Evolutionary conservation across 2,797 vertebrate species (phyloP).

Genomic region (Tolypeutes matacus): DNA sequence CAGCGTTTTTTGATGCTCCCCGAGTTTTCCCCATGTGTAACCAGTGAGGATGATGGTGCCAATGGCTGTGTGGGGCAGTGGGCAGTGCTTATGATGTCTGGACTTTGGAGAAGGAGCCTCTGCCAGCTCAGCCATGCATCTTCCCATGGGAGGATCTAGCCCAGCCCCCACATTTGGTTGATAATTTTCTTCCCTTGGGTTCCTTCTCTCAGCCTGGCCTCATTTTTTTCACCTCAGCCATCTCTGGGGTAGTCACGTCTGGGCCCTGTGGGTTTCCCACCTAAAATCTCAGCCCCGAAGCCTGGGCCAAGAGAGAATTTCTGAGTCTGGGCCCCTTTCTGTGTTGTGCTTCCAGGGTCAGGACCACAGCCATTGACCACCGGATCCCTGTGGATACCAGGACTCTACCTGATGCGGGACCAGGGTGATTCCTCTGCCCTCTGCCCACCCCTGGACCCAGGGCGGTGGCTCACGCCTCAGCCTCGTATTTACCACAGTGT

Average conservation of each 20-base stretch:
- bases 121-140: accelerated
- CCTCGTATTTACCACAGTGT: not conserved
- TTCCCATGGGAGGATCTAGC: not conserved
- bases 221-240: not conserved
- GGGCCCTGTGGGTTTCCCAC: not conserved
- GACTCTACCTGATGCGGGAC: not conserved
- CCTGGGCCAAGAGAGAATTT: not conserved
- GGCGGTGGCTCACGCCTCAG: accelerated
- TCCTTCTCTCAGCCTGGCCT: not conserved
- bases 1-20: not conserved
- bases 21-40: accelerated
- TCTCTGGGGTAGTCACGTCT: accelerated
- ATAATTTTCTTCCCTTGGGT: not conserved
- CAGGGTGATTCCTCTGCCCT: not conserved
- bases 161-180: not conserved
- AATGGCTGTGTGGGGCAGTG: accelerated
- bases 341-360: not conserved
- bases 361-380: accelerated
- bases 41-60: not conserved
- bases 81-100: accelerated
- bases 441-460: no score
- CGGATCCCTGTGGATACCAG: accelerated
- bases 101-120: not conserved
- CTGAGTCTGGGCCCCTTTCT: not conserved
- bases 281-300: not conserved